Evolutionary conservation across 1,140 invertebrate species (phyloP).

Genomic region (Nixonia krombeini): DNA sequence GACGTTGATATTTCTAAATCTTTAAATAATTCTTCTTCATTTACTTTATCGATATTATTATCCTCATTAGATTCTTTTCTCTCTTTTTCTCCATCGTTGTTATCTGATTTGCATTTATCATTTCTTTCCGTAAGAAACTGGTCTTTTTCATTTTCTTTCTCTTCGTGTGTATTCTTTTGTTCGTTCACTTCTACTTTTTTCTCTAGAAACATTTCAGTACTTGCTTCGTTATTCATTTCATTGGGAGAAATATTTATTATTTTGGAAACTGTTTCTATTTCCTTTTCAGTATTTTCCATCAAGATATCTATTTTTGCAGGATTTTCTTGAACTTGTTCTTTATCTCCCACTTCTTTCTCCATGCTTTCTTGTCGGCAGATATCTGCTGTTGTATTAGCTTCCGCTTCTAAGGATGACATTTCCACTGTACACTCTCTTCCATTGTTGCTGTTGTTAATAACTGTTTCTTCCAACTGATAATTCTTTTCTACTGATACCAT

Average conservation of each 20-base stretch:
- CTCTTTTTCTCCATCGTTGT: conserved; percentile 37
- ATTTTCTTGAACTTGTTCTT: neutral
- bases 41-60: no score
- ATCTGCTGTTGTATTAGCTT: no score
- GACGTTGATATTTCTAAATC: neutral
- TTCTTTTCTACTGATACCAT: no score
- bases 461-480: no score
- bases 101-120: no score
- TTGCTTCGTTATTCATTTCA: neutral
- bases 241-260: neutral
- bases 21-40: conserved; percentile 42
- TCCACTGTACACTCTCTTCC: no score
- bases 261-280: neutral
- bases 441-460: no score
- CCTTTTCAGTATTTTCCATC: neutral
- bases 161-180: neutral
- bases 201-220: neutral
- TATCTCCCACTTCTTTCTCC: neutral
- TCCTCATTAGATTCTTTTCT: conserved; percentile 57
- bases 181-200: neutral
- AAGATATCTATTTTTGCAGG: neutral
- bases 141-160: conserved; percentile 29
- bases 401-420: no score
- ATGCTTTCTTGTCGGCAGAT: no score
- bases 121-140: no score